Base-by-base conservation (phyloP, 92 coral and sea anemone genomes). In the Galaxea fascicularis region DNA sequence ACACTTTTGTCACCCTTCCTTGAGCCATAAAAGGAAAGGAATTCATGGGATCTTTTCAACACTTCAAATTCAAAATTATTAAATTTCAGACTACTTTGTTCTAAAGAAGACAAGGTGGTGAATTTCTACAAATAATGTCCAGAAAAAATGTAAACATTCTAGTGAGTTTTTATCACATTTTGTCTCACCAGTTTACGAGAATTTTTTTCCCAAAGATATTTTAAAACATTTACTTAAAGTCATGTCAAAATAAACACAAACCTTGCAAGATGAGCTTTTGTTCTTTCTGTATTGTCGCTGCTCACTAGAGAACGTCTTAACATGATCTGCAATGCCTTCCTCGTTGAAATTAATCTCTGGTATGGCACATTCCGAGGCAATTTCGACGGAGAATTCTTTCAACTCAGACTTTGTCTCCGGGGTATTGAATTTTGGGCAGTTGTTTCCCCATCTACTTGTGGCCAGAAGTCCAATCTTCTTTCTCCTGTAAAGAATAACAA, bases 391-490 rank as follows among this genome's bases (percentile, higher is more conserved):
- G 73, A 90, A 90, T 35, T 74, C 72, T 68, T 74, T 76, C 52
- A 89, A 69, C 29, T 89, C 87, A 4, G 76, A 44, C 39, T 85
- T 85, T 47, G 78, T 26, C 24, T 89, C 81, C 20, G 90, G 93
- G 54, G 57, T 77, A 39, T 89, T 89, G 74, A 89, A 85, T 75
- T 79, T 90, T 27, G 87, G 93, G 74, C 30, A 68, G 25, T 52
- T 69, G 39, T 49, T 74, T 12, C 80, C 79, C 91, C 91, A 90
- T 57, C 59, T 74, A 30, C 71, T 54, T 21, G 85, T 73, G 12
- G 91, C 91, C 62, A 90, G 89, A 9, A 77, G 46, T 46, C 88
- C 92, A 83, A 89, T 78, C 72, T 76, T 88, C 84, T 88, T 88
- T 67, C 91, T 74, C 82, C 91, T 88, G 74, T 67, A 31, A 70